Evolutionary conservation across 2,797 vertebrate species (phyloP), one percentile per base, ranked within the genome.

Genomic region (Podargus strigoides): DNA sequence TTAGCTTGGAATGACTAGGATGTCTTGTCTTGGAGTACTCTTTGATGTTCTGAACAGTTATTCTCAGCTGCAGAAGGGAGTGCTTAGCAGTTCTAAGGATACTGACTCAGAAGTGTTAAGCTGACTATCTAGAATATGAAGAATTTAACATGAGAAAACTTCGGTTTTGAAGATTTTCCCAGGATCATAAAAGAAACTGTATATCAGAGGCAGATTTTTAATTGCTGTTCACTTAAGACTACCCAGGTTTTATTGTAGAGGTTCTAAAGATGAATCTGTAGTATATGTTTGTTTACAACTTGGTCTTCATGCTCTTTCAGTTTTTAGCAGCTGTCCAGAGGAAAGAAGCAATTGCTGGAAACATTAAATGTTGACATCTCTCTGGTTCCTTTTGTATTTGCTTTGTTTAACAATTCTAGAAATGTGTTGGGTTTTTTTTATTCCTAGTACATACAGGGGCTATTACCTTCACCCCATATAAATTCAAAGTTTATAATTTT

Each of bases 101-200:
- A 22, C 36, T 69, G 55, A 37, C 59, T 90, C 69, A 26, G 21
- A 86, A 88, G 90, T 73, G 83, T 90, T 94, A 93, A 91, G 70
- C 90, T 70, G 62, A 44, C 55, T 95, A 81, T 94, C 76, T 93
- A 93, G 73, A 90, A 89, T 94, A 62, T 88, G 79, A 94, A 81
- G 93, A 93, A 86, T 64, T 91, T 53, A 56, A 72, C 78, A 85
- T 93, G 72, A 94, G 89, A 94, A 85, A 66, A 78, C 46, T 75
- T 91, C 13, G 46, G 28, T 58, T 94, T 67, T 83, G 66, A 94
- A 93, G 49, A 72, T 91, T 88, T 95, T 96, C 94, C 93, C 91
- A 96, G 83, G 93, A 84, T 80, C 58, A 28, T 96, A 90, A 96
- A 95, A 83, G 47, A 64, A 86, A 50, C 58, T 85, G 34, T 52